phyloP scores from a whole-genome alignment of 1,140 invertebrate genomes.

The Drosophila sturtevanti region DNA sequence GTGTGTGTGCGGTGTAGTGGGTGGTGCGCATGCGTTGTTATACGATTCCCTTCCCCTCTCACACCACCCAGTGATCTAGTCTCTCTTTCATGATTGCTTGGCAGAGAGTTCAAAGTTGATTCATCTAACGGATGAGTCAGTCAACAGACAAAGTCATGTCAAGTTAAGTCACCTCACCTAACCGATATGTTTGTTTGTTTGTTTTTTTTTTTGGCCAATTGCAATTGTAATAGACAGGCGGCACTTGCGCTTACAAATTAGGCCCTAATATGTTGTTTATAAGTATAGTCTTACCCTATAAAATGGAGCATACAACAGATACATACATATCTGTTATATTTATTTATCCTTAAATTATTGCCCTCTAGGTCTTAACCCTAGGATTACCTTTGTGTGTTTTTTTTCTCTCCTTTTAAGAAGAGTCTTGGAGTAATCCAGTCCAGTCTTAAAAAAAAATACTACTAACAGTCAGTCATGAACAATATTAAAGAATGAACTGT shows the following conservation, averaged over 20 bases:
- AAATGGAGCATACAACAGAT: too few species aligned
- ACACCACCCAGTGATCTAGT: background rate
- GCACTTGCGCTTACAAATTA: slow-evolving; percentile 48
- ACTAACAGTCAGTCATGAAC: too few species aligned
- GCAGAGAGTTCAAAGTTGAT: slow-evolving; percentile 71
- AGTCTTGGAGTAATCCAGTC: too few species aligned
- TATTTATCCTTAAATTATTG: too few species aligned
- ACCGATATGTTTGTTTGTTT: slow-evolving; percentile 45
- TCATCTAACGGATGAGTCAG: slow-evolving; percentile 36
- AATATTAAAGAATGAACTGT: too few species aligned
- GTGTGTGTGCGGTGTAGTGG: slow-evolving; percentile 40
- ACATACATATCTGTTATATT: too few species aligned
- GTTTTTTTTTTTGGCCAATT: slow-evolving; percentile 32
- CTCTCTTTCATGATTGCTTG: slow-evolving; percentile 21
- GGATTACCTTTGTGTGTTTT: too few species aligned
- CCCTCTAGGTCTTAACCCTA: too few species aligned
- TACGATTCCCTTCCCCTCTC: slow-evolving; percentile 20
- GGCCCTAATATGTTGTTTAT: slow-evolving; percentile 18
- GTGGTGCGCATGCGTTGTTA: slow-evolving; percentile 64
- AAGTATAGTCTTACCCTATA: too few species aligned
- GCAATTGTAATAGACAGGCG: slow-evolving; percentile 51
- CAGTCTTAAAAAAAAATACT: too few species aligned
- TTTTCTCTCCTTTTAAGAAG: too few species aligned
- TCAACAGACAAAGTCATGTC: slow-evolving; percentile 18
- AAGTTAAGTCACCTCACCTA: slow-evolving; percentile 12